These are phyloP conservation scores for Nothoprocta perdicaria DNA, from an alignment of 2,113 vertebrate genomes.

Conservation along the genomic window DNA sequence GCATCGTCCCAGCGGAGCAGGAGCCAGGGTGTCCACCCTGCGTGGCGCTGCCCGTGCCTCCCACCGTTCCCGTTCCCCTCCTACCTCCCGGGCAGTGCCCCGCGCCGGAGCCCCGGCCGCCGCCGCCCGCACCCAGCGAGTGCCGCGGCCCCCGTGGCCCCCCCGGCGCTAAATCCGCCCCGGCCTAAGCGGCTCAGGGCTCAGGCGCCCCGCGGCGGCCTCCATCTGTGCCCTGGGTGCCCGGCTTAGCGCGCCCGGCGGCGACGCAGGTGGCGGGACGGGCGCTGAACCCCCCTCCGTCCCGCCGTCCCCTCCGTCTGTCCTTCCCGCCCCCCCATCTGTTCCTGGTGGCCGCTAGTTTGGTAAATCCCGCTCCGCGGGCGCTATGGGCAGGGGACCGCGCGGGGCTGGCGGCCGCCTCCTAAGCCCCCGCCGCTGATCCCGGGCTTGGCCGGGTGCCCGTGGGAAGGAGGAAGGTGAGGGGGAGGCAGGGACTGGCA, in stretches of 20 bases:
- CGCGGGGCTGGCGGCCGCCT: not conserved
- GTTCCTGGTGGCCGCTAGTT: not conserved
- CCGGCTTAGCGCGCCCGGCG: rapidly evolving
- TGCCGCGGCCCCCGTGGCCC: not conserved
- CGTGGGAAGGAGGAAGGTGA: slow-evolving; percentile 14
- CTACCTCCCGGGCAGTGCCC: no score
- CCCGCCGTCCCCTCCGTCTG: not conserved
- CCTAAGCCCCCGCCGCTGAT: slow-evolving; percentile 47
- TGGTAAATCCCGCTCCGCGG: not conserved
- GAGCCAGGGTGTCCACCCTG: no score
- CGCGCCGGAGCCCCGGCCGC: no score
- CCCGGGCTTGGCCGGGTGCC: not conserved
- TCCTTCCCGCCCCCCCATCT: not conserved
- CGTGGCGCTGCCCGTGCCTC: not conserved
- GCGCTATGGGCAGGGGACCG: not conserved
- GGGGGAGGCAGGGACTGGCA: not conserved
- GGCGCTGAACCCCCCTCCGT: not conserved
- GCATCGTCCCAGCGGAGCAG: no score
- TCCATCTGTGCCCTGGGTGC: slow-evolving; percentile 4
- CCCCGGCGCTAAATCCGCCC: slow-evolving; percentile 44
- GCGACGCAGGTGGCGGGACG: not conserved
- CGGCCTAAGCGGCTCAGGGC: slow-evolving; percentile 51
- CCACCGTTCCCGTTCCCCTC: no score
- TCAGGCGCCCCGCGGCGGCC: not conserved
- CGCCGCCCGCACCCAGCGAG: no score